Conservation (phyloP, 1,140 invertebrate genomes). For the Druon quercuslanigerum region DNA sequence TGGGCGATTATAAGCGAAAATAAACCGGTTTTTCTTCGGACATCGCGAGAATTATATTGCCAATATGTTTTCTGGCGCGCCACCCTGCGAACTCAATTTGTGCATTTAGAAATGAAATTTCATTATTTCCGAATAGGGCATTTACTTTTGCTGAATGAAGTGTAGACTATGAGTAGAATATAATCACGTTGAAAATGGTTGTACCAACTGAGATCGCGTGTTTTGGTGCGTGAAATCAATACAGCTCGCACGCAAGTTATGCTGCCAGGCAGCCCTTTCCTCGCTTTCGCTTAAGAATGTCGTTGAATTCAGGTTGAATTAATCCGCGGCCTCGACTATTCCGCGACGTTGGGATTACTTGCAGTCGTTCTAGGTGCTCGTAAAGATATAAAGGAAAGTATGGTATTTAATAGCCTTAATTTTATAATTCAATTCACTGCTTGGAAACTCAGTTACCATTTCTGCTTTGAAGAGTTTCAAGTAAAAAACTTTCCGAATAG, state of each 20-base stretch:
- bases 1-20: no score
- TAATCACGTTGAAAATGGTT: slow-evolving; percentile 4
- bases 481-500: no score
- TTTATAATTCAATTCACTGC: slow-evolving; percentile 8
- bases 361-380: background rate
- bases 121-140: background rate
- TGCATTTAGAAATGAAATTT: background rate
- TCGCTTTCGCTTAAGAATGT: slow-evolving; percentile 9
- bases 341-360: background rate
- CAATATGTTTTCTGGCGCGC: no score
- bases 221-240: slow-evolving; percentile 36
- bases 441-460: background rate
- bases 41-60: no score
- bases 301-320: slow-evolving; percentile 47
- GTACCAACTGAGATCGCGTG: slow-evolving; percentile 10
- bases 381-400: background rate
- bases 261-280: background rate
- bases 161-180: background rate
- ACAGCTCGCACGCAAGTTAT: slow-evolving; percentile 39
- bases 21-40: no score
- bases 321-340: slow-evolving; percentile 25
- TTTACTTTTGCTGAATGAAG: background rate
- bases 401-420: slow-evolving; percentile 9
- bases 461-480: no score
- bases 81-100: background rate